Percentiles rank a stretch among this genome's conserved stretches.
These are phyloP conservation scores for Atherinomorus stipes DNA, from an alignment of 2,113 vertebrate genomes.

Conservation along the genomic window DNA sequence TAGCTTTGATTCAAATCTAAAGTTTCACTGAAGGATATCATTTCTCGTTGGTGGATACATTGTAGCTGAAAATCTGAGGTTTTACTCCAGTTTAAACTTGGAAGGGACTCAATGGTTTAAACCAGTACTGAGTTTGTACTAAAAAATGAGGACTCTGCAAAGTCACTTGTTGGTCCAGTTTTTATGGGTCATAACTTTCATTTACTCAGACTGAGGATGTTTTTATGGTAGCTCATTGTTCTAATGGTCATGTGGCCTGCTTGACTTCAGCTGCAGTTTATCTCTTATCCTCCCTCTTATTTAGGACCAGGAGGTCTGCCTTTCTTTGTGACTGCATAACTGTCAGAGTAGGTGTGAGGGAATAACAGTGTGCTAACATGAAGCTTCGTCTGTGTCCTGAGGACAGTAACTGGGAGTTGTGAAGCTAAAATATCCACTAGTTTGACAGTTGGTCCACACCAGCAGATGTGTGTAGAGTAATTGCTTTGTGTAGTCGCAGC, in stretches of 20 bases:
- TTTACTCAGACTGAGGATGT: background rate
- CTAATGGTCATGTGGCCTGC: background rate
- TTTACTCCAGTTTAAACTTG: no score
- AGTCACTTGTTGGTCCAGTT: background rate
- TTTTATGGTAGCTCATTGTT: conserved; percentile 13
- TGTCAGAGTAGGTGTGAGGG: background rate
- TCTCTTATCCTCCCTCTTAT: background rate
- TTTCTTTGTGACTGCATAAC: no score
- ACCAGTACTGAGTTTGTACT: background rate
- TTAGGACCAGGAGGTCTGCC: background rate
- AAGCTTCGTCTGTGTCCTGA: background rate
- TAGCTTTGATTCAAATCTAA: background rate
- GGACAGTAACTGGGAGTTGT: conserved; percentile 12
- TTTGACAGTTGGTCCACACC: conserved; percentile 41
- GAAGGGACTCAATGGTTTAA: background rate
- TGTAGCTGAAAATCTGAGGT: no score
- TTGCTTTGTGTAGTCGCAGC: conserved; percentile 47
- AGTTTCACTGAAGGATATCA: background rate
- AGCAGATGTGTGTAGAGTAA: conserved; percentile 62
- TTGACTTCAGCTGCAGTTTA: background rate
- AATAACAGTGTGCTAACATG: background rate
- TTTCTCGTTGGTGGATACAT: background rate
- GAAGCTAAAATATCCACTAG: conserved; percentile 11
- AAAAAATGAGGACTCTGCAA: background rate
- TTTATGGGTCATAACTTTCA: background rate